Conservation (phyloP, 2,797 vertebrate genomes). For the Alcedo quadribrachys region DNA sequence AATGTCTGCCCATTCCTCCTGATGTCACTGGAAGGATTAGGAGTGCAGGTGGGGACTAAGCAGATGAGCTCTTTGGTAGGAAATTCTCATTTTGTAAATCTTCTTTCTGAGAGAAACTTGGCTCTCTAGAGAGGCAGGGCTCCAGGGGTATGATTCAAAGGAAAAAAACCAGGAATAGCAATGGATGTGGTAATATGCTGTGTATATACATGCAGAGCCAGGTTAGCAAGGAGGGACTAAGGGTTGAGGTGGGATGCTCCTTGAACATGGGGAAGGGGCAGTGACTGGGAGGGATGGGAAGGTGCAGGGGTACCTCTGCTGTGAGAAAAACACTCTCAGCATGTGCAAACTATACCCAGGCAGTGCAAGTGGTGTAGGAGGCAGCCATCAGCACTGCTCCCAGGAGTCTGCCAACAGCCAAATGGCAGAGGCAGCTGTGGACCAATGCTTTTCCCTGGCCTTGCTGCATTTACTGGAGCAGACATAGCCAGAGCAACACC, state of each 20-base stretch:
- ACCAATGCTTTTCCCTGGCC: background rate
- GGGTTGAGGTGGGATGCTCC: background rate
- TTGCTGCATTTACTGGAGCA: background rate
- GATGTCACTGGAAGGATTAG: slow-evolving; percentile 36
- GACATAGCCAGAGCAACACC: background rate
- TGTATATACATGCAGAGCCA: rapidly evolving
- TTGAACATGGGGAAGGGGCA: background rate
- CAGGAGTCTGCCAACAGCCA: background rate
- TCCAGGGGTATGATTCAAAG: background rate
- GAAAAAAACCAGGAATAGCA: background rate
- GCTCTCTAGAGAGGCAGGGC: background rate
- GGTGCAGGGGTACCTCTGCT: background rate
- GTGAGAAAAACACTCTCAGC: background rate
- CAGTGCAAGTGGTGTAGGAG: background rate
- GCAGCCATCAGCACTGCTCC: rapidly evolving
- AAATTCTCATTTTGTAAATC: slow-evolving; percentile 50
- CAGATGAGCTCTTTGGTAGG: background rate
- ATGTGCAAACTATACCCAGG: background rate
- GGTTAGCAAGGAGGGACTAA: background rate
- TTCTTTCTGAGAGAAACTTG: slow-evolving; percentile 47
- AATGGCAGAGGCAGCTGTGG: background rate
- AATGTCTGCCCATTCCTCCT: background rate
- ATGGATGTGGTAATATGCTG: background rate
- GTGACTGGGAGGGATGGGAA: background rate
- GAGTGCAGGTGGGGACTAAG: slow-evolving; percentile 16